Evolutionary conservation across 2,113 vertebrate species (phyloP), one percentile per base, ranked within the genome.

Genomic region (Gorsachius goisagi): DNA sequence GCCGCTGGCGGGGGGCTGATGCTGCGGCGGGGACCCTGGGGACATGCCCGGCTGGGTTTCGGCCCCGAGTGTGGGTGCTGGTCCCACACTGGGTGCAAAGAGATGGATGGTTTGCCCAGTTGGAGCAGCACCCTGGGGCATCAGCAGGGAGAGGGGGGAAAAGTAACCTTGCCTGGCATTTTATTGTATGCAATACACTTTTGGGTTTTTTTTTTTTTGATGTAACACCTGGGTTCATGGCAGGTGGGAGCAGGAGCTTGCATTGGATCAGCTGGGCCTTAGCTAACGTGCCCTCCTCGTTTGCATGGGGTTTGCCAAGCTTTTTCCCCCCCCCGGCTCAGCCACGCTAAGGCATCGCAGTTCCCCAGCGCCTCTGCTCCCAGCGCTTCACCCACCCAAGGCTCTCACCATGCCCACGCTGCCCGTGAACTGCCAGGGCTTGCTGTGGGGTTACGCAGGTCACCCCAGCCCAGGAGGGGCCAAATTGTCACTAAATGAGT

Each of bases 301-400:
- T 66, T 39, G 27, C 18, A 0, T 5, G 56, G 56, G 10, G 12
- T 82, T 95, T 78, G 37, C 30, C 37, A 66, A 3, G 3, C 5
- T 27, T n/a, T 52, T 35, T 60, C 22, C 50, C 28, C 67, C 68
- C 44, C 5, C 21, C n/a, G n/a, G 73, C 60, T 80, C 63, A 35
- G 53, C 37, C 13, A 7, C 5, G 2, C 13, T 0, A 39, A 35
- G 5, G 20, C 12, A 1, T 8, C 0, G 3, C 15, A 15, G 59
- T 41, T 27, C 41, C 12, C 12, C 69, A 12, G 33, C 4, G 6
- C 39, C 45, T 64, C 27, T 71, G 13, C n/a, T 50, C 17, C 9
- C 47, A 33, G 5, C 0, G 0, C 50, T 33, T 64, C 9, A 15
- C 4, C 27, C 1, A 0, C 63, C 3, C 27, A 4, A 20, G 15